These are phyloP conservation scores for Polymixis lichenea DNA, from an alignment of 2,888 invertebrate genomes.

Conservation along the genomic window DNA sequence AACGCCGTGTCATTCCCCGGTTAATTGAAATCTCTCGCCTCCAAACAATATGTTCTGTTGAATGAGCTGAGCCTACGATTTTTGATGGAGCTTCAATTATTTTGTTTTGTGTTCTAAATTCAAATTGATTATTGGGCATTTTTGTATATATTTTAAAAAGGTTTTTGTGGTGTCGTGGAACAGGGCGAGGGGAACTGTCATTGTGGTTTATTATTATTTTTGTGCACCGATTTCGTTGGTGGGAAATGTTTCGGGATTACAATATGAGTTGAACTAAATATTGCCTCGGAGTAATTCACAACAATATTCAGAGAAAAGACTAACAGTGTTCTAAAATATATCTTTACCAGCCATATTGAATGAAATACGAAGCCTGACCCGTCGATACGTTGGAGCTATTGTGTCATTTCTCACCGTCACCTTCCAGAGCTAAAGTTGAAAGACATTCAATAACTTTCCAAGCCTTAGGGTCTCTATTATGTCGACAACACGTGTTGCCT, in stretches of 20 bases:
- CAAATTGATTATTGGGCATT: slow-evolving; percentile 45
- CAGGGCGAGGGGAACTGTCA: background rate
- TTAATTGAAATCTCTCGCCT: slow-evolving; percentile 79
- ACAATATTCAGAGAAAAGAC: slow-evolving; percentile 13
- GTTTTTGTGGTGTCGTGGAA: background rate
- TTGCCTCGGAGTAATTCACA: background rate
- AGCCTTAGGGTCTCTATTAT: slow-evolving; percentile 27
- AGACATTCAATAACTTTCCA: slow-evolving; percentile 31
- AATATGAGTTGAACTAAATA: background rate
- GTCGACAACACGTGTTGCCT: slow-evolving; percentile 8
- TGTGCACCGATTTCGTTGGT: background rate
- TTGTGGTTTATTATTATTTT: slow-evolving; percentile 1
- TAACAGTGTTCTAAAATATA: slow-evolving; percentile 7
- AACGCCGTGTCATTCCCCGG: slow-evolving; percentile 78
- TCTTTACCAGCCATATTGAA: slow-evolving; percentile 15
- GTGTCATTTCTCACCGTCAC: slow-evolving; percentile 38
- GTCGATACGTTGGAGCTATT: slow-evolving; percentile 7
- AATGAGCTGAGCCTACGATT: slow-evolving; percentile 60
- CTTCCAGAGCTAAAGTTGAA: slow-evolving; percentile 14
- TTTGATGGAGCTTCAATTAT: slow-evolving; percentile 54
- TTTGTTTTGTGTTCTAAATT: slow-evolving; percentile 43
- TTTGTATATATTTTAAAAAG: slow-evolving; percentile 24
- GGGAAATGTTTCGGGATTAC: too few species aligned
- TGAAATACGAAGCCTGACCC: slow-evolving; percentile 9
- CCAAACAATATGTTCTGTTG: slow-evolving; percentile 63